These are phyloP conservation scores for Upupa epops DNA, from an alignment of 2,113 vertebrate species.

Conservation along the genomic window DNA sequence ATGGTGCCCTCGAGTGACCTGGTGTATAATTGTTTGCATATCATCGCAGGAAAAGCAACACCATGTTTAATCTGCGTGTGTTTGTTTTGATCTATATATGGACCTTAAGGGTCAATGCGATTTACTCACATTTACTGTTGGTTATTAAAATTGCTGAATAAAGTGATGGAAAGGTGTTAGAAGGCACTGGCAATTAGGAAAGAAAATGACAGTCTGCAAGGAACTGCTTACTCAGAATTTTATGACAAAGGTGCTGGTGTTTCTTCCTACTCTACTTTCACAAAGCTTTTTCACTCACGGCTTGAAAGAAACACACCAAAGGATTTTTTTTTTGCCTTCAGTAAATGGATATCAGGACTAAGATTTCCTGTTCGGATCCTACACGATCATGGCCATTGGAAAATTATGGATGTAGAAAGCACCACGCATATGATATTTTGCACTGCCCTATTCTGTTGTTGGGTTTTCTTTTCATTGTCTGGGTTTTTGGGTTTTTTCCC, in stretches of 20 bases:
- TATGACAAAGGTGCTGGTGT: slow-evolving; percentile 10
- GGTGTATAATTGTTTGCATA: slow-evolving; percentile 71
- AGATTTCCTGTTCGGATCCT: background rate
- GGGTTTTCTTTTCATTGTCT: background rate
- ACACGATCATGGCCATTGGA: background rate
- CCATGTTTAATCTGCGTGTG: slow-evolving; percentile 63
- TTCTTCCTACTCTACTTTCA: slow-evolving; percentile 34
- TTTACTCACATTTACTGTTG: slow-evolving; percentile 71
- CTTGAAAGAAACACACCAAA: slow-evolving; percentile 28
- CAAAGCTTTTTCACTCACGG: slow-evolving; percentile 5
- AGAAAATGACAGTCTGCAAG: slow-evolving; percentile 64
- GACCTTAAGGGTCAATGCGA: slow-evolving; percentile 73
- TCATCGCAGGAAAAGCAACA: slow-evolving; percentile 64
- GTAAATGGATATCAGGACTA: background rate
- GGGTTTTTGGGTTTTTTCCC: background rate
- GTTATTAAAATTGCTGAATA: slow-evolving; percentile 76
- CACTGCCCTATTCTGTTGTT: background rate
- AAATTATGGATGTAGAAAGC: background rate
- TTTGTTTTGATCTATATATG: slow-evolving; percentile 70
- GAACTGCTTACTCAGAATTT: slow-evolving; percentile 71
- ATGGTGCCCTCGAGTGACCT: slow-evolving; percentile 57
- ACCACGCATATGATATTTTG: background rate
- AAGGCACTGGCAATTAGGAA: slow-evolving; percentile 66
- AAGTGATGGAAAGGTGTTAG: slow-evolving; percentile 72
- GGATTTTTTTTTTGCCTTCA: background rate